These are phyloP conservation scores for Vipera latastei DNA, from an alignment of 2,797 vertebrate species.

Conservation along the genomic window DNA sequence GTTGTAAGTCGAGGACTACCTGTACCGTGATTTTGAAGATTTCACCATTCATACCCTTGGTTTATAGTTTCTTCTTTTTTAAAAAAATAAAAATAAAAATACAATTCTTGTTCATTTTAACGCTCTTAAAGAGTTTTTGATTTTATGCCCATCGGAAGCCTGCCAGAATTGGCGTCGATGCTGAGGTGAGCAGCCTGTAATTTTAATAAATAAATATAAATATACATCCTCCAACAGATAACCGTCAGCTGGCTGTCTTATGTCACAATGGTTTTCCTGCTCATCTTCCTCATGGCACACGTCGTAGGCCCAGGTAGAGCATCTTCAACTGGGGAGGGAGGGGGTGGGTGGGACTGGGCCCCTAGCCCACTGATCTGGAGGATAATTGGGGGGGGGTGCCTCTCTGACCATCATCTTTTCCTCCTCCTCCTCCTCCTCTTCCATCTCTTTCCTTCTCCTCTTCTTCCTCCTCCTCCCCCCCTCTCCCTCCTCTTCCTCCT, in stretches of 20 bases:
- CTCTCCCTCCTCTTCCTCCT: too few relatives aligned
- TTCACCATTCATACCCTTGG: neutral
- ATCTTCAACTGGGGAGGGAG: neutral
- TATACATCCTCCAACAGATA: neutral
- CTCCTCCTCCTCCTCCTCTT: neutral
- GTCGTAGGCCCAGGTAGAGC: conserved; percentile 80
- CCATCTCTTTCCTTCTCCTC: accelerated
- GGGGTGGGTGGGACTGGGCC: neutral
- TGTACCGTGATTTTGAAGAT: neutral
- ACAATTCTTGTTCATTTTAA: neutral
- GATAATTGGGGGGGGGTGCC: neutral
- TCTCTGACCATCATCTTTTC: neutral
- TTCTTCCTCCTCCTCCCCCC: accelerated
- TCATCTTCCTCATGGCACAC: conserved; percentile 78
- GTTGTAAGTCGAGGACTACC: neutral
- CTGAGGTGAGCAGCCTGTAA: too few relatives aligned
- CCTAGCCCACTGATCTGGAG: neutral
- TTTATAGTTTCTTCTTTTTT: neutral
- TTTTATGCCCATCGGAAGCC: too few relatives aligned
- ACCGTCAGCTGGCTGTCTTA: conserved; percentile 74
- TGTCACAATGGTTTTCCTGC: conserved; percentile 69
- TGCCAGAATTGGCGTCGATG: neutral
- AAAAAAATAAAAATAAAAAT: neutral
- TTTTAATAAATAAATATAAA: neutral
- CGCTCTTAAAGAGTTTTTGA: neutral